Evolutionary conservation across 2,888 invertebrate species (phyloP).

Genomic region (Periphyllus acericola): DNA sequence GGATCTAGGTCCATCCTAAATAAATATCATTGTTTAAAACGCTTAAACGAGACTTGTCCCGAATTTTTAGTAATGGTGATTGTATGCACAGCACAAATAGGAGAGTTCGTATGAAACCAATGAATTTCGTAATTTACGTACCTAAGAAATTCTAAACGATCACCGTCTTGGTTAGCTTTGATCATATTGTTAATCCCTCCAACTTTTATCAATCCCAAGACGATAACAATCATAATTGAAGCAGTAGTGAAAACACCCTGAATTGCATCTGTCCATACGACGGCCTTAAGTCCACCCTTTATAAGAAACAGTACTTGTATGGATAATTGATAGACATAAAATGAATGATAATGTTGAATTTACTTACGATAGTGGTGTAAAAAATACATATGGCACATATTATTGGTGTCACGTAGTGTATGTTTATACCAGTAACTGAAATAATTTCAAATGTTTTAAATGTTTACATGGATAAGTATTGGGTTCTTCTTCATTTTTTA

Average conservation of each 20-base stretch:
- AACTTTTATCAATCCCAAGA: conserved; percentile 75
- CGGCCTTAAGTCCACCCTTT: conserved; percentile 84
- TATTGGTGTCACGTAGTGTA: conserved; percentile 81
- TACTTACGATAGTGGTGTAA: conserved; percentile 86
- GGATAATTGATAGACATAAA: no score
- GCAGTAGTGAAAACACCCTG: conserved; percentile 80
- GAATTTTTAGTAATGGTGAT: no score
- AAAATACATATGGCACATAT: conserved; percentile 89
- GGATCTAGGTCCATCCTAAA: conserved; percentile 81
- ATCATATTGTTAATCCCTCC: conserved; percentile 76
- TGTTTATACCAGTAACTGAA: conserved; percentile 82
- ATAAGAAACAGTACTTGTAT: not conserved
- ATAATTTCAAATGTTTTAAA: not conserved
- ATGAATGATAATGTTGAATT: not conserved
- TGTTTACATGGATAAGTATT: no score
- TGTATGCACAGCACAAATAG: no score
- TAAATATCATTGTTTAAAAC: conserved; percentile 20
- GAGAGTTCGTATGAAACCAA: not conserved
- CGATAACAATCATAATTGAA: conserved; percentile 75
- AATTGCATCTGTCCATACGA: conserved; percentile 83
- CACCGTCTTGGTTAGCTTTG: conserved; percentile 72
- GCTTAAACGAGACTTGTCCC: no score
- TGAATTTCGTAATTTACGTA: conserved; percentile 65
- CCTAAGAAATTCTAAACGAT: conserved; percentile 80
- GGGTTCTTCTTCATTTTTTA: no score